Conservation (phyloP, 1,140 invertebrate genomes). For the Penaeus vannamei region DNA sequence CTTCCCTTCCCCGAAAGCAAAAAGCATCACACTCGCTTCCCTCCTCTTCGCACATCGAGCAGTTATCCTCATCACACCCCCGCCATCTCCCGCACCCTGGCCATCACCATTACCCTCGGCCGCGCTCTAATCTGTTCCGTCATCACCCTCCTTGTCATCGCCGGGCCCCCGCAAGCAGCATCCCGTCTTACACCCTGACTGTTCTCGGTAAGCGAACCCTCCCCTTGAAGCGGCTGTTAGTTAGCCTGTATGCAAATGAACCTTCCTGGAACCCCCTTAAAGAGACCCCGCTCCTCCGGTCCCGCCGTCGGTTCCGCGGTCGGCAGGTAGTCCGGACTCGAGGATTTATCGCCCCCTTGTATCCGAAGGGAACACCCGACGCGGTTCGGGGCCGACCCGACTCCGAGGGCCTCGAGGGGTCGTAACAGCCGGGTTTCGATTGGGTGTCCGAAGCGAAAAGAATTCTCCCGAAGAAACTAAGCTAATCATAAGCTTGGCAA, state of each 20-base stretch:
- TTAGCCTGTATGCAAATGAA: conserved; percentile 59
- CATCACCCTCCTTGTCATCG: conserved; percentile 57
- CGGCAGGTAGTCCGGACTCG: neutral
- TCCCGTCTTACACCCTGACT: conserved; percentile 59
- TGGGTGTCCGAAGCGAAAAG: conserved; percentile 44
- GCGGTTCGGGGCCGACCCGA: neutral
- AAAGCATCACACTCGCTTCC: neutral
- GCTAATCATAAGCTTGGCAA: conserved; percentile 62
- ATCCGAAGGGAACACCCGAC: neutral
- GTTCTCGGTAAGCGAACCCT: conserved; percentile 50
- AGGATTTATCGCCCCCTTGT: conserved; percentile 1
- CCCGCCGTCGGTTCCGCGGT: no score
- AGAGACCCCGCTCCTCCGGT: conserved; percentile 23
- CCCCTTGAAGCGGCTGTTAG: conserved; percentile 44
- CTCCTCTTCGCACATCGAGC: neutral
- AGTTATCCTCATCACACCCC: neutral
- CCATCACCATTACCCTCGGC: conserved; percentile 27
- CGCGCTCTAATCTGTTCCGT: conserved; percentile 51
- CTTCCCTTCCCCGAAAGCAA: neutral
- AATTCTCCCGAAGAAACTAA: conserved; percentile 44
- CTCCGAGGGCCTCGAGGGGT: no score
- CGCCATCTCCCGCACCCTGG: conserved; percentile 30
- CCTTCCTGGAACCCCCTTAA: conserved; percentile 35
- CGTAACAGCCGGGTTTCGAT: conserved; percentile 14
- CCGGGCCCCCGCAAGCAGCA: conserved; percentile 42